Evolutionary conservation across 30 jellyfish, hydroid and myxozoan species (phyloP).

Genomic region (Sanderia malayensis): DNA sequence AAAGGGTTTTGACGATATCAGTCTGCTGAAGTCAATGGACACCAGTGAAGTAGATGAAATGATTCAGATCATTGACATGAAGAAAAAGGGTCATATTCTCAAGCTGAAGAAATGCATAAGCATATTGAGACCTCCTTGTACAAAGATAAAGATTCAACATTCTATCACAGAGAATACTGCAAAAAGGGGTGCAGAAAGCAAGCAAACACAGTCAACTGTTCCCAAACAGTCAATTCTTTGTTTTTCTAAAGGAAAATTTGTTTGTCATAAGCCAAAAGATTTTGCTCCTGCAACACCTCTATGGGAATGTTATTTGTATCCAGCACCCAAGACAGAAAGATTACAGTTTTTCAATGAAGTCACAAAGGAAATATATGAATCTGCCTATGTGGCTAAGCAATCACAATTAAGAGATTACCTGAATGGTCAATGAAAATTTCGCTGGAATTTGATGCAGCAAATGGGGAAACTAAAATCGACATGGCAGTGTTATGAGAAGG

Average conservation of each 20-base stretch:
- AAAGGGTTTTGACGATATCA: conserved; percentile 24
- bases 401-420: conserved; percentile 29
- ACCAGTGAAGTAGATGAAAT: conserved; percentile 20
- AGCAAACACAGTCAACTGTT: conserved; percentile 30
- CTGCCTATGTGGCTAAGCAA: conserved; percentile 34
- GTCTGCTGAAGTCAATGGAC: conserved; percentile 20
- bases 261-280: conserved; percentile 23
- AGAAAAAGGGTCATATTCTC: conserved; percentile 11
- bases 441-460: conserved; percentile 22
- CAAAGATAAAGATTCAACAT: conserved; percentile 16
- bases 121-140: conserved; percentile 20
- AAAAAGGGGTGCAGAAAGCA: conserved; percentile 27
- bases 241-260: conserved; percentile 13
- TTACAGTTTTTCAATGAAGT: conserved; percentile 8
- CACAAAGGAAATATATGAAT: conserved; percentile 18
- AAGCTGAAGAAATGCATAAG: neutral
- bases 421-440: conserved; percentile 32
- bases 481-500: conserved; percentile 26
- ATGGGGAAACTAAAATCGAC: neutral
- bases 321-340: conserved; percentile 27
- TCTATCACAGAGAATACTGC: conserved; percentile 18
- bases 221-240: conserved; percentile 23
- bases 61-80: conserved; percentile 11
- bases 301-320: conserved; percentile 22
- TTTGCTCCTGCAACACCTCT: conserved; percentile 17